Base-by-base conservation (phyloP, 30 jellyfish, hydroid and myxozoan species). In the Hydractinia symbiolongicarpus region DNA sequence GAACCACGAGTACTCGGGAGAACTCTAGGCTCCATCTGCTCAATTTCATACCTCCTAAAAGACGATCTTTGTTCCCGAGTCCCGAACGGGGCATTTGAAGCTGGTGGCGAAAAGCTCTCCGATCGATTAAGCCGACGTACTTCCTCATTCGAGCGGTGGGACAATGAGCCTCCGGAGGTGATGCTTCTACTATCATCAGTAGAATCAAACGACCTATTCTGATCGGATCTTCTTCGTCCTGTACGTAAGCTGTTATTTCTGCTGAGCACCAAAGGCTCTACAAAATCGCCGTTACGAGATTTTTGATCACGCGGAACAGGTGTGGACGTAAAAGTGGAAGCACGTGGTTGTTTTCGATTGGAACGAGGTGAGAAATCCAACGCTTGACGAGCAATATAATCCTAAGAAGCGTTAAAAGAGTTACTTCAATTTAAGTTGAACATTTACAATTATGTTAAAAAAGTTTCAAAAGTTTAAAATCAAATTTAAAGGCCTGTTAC, bases 21-120 rank as follows among this genome's bases (percentile, higher is more conserved):
- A 11, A 79, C 62, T 9, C 85, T 53, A 14, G 81, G 85, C 58
- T 77, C 85, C 85, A 77, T 77, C 55, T 77, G 78, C 21, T 77
- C 85, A n/a, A 77, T 52, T 77, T 77, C 85, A 61, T 51, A 77
- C 7, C 85, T 53, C 19, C 85, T 20, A 61, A 77, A 9, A 54
- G 85, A 77, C 54, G 78, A 55, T 4, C 85, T 50, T 5, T 77
- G 85, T 17, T 77, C 85, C 17, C 85, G 85, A 52, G 75, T 16
- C 11, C 85, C 85, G 53, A 77, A 77, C 75, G 75, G 55, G 49
- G 19, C 55, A 15, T 78, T 19, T 5, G 80, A 50, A 55, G 76
- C 53, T 54, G 85, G 78, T 5, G 85, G 85, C 8, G 85, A 77
- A 8, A 77, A 53, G 60, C 78, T 77, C 60, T 77, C 76, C 61